Evolutionary conservation across 2,113 vertebrate species (phyloP).

Genomic region (Toxotes jaculatrix): DNA sequence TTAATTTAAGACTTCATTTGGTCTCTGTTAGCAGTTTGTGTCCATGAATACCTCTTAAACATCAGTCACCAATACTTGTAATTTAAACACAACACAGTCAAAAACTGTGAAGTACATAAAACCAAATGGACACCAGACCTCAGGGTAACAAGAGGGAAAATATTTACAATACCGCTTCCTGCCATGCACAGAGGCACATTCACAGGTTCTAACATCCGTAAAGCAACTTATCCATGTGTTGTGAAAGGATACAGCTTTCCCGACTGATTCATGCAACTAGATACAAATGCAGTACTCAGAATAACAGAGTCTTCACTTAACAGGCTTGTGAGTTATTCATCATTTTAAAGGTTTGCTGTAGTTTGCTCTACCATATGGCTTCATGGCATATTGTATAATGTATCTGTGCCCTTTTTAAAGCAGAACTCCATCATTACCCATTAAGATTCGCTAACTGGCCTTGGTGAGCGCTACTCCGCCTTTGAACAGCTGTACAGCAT

Average conservation of each 20-base stretch:
- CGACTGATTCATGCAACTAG: neutral
- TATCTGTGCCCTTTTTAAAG: neutral
- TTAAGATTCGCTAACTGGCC: neutral
- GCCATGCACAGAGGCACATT: neutral
- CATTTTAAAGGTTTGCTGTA: too few relatives aligned
- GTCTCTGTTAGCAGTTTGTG: neutral
- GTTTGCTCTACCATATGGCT: too few relatives aligned
- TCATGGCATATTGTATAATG: neutral
- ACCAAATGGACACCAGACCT: conserved; percentile 26
- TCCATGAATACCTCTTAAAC: neutral
- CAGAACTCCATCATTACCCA: neutral
- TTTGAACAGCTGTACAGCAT: neutral
- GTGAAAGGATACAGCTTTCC: neutral
- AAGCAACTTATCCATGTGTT: neutral
- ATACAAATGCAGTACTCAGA: neutral
- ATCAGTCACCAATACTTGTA: neutral
- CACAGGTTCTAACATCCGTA: neutral
- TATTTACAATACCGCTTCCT: conserved; percentile 20
- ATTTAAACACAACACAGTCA: neutral
- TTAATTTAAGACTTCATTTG: neutral
- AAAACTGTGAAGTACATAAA: neutral
- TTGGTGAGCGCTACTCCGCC: neutral
- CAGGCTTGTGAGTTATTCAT: neutral
- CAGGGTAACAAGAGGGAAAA: conserved; percentile 20
- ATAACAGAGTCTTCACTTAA: neutral